phyloP scores from a whole-genome alignment of 2,113 vertebrate species.

The Rynchops niger region DNA sequence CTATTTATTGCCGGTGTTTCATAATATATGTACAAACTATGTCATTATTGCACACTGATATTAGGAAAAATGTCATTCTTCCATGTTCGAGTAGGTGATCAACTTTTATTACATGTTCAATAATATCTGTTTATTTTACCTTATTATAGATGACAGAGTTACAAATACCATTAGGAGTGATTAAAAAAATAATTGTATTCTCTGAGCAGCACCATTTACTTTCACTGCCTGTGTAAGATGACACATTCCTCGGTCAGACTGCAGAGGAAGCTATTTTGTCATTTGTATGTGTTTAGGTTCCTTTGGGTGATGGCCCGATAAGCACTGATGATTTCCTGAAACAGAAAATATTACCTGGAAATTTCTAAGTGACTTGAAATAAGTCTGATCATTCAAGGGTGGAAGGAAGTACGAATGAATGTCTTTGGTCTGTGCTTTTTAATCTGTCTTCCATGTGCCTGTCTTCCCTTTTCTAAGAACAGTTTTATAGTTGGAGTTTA shows the following conservation, averaged over 20 bases:
- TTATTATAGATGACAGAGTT: not conserved
- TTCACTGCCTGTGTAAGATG: not conserved
- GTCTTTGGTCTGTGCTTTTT: not conserved
- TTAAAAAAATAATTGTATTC: not conserved
- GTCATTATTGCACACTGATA: not conserved
- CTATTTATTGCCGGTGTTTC: not conserved
- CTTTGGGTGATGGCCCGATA: not conserved
- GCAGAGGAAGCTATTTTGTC: not conserved
- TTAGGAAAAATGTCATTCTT: not conserved
- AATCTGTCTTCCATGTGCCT: not conserved
- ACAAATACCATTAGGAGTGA: not conserved
- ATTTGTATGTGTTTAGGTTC: not conserved
- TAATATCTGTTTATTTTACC: not conserved
- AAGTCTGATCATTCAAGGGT: not conserved
- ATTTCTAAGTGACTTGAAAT: not conserved
- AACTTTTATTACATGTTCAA: not conserved
- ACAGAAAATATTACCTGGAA: not conserved
- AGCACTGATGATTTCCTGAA: not conserved
- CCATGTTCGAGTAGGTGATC: not conserved
- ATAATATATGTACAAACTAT: not conserved
- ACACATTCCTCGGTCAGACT: fast-evolving
- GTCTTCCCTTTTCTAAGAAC: not conserved
- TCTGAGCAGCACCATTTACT: not conserved
- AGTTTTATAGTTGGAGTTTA: not conserved
- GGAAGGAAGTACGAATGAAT: not conserved